phyloP scores from a whole-genome alignment of 2,888 invertebrate species.

The Elysia crispata region DNA sequence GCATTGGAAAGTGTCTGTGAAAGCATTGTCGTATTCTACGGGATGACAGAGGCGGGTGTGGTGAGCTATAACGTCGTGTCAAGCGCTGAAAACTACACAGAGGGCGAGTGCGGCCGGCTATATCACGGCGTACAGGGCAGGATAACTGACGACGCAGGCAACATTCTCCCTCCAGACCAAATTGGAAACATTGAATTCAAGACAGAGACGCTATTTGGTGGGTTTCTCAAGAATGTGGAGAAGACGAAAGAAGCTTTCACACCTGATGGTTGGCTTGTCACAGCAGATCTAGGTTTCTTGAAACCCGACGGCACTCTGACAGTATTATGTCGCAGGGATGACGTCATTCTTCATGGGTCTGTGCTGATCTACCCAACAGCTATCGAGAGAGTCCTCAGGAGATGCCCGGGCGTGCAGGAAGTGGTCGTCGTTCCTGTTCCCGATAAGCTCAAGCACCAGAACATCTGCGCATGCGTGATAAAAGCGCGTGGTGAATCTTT shows the following conservation, averaged over 20 bases:
- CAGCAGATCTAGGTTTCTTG: slow-evolving; percentile 15
- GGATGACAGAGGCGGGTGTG: too few species aligned
- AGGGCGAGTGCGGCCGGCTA: too few species aligned
- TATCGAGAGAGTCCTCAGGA: slow-evolving; percentile 35
- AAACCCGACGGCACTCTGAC: background rate
- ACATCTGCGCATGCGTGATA: slow-evolving; percentile 48
- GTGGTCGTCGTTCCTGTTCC: slow-evolving; percentile 45
- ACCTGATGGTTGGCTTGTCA: slow-evolving; percentile 24
- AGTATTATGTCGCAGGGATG: slow-evolving; percentile 9
- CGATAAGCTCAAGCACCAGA: slow-evolving; percentile 30
- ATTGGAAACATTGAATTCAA: too few species aligned
- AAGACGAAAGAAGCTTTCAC: slow-evolving; percentile 3
- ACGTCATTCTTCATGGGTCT: slow-evolving; percentile 32
- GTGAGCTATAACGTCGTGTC: too few species aligned
- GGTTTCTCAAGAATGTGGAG: slow-evolving; percentile 9
- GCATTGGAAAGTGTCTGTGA: too few species aligned
- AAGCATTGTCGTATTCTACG: too few species aligned
- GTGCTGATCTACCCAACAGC: slow-evolving; percentile 35
- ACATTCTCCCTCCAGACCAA: too few species aligned
- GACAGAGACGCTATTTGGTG: slow-evolving; percentile 1
- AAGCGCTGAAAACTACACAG: too few species aligned
- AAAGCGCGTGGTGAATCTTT: background rate
- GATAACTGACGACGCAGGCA: too few species aligned
- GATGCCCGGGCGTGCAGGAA: slow-evolving; percentile 24
- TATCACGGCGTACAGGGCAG: too few species aligned